These are phyloP conservation scores for Malurus cyaneus DNA, from an alignment of 2,113 vertebrate genomes.

Conservation along the genomic window DNA sequence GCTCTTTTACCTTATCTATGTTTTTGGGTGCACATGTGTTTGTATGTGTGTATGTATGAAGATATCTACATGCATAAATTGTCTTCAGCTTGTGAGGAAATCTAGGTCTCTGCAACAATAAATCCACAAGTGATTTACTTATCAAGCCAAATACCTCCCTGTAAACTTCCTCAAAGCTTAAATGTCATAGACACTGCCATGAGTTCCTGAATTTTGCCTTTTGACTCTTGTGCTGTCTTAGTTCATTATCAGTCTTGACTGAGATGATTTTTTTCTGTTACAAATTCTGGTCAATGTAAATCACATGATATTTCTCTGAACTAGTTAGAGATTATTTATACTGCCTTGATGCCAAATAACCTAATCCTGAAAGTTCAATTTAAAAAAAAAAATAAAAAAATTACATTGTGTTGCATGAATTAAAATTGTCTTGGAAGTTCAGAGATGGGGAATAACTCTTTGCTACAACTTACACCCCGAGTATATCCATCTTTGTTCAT, in stretches of 20 bases:
- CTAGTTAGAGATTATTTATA: background rate
- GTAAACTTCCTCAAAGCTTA: background rate
- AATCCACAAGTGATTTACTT: background rate
- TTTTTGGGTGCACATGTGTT: accelerated
- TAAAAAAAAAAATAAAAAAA: background rate
- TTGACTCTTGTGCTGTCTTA: background rate
- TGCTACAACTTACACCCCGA: background rate
- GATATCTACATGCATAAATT: background rate
- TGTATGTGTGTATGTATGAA: background rate
- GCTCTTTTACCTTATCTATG: background rate
- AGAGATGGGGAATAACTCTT: background rate
- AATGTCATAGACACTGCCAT: background rate
- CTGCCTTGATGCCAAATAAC: background rate
- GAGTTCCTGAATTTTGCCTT: background rate
- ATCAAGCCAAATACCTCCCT: background rate
- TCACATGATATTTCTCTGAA: background rate
- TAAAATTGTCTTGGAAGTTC: background rate
- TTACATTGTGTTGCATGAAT: background rate
- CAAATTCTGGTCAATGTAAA: background rate
- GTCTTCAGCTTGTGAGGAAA: background rate
- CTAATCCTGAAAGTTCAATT: background rate
- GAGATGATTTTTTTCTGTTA: background rate
- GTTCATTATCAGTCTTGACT: background rate
- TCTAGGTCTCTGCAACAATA: background rate
- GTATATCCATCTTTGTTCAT: background rate